Base-by-base conservation (phyloP, 2,797 vertebrate genomes). In the Nyctibius grandis region DNA sequence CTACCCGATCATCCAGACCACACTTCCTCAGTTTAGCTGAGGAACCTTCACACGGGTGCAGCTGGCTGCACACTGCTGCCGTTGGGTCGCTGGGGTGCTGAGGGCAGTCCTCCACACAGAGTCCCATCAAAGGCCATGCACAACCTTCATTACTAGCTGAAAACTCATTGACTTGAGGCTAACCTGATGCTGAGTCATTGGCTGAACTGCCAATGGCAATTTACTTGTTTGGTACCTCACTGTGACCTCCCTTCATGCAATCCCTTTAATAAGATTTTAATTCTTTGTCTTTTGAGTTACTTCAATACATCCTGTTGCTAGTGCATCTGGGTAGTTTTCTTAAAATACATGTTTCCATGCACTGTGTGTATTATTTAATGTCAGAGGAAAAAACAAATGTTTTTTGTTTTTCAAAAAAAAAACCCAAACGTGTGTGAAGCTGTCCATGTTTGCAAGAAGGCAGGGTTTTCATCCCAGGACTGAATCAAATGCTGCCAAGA, bases 401-500 rank as follows among this genome's bases (percentile, higher is more conserved):
- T n/a, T n/a, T n/a, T n/a, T n/a, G n/a, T n/a, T n/a, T n/a, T n/a
- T n/a, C n/a, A n/a, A n/a, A n/a, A n/a, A n/a, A n/a, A n/a, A n/a
- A n/a, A n/a, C n/a, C n/a, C n/a, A n/a, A n/a, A n/a, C 33, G 51
- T 76, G 76, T 88, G 44, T 67, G 85, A 93, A 50, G 63, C 82
- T 86, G 45, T 69, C 74, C 63, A n/a, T 38, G 26, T 64, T 86
- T 88, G 70, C 67, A 88, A 69, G 81, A 86, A 84, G 54, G 21
- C 61, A 78, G 33, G 18, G 28, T n/a, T 89, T 90, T 88, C 76
- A 89, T 92, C 89, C 34, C 64, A 91, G 87, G 38, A 69, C 73
- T 83, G 80, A 80, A 89, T 64, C 57, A 95, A 91, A 91, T 26
- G 33, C 81, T 61, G 68, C 77, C 88, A 81, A 90, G 59, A 80